Evolutionary conservation across 2,888 invertebrate genomes (phyloP), one percentile per base, ranked within the genome.

Genomic region (Drosophila nigritarsus): DNA sequence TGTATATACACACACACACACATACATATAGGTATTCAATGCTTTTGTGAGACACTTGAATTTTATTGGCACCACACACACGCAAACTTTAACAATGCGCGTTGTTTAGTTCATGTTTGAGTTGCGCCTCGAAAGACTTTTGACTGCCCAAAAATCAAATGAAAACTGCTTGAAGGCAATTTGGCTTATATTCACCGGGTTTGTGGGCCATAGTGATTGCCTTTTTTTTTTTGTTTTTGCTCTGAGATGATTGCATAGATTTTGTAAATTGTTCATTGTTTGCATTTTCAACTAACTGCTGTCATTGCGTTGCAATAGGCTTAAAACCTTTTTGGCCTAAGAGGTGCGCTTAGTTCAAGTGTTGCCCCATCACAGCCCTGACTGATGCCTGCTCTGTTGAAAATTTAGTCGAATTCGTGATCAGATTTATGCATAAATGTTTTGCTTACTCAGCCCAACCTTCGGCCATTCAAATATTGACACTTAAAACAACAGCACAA

Each of bases 221-320:
- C 18, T 30, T 32, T 42, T 24, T 42, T 24, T 34, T 38, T 34
- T 30, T 30, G 1, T 29, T 49, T 30, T 60, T 24, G 34, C 29
- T 29, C 24, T 13, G 6, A 30, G 27, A 15, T 34, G 36, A 73
- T 65, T 49, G 66, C 74, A 79, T 64, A 64, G 75, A 64, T 79
- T 71, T 82, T 40, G 62, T 53, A 78, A 68, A 68, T 82, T 74
- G 65, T 51, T 64, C 58, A 68, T 66, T 84, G 83, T 84, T 89
- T 90, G 89, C 64, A 48, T 50, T 67, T 50, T n/a, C 66, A 64
- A 60, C 83, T 66, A 82, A 84, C 79, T 82, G 89, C 78, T 76
- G 82, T 64, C 72, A 67, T 40, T 54, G 68, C 45, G 34, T 34
- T 50, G 48, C 74, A 32, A 45, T 63, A 7, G 51, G 24, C 24